These are phyloP conservation scores for Mythimna pallens DNA, from an alignment of 2,888 invertebrate species.

Conservation along the genomic window DNA sequence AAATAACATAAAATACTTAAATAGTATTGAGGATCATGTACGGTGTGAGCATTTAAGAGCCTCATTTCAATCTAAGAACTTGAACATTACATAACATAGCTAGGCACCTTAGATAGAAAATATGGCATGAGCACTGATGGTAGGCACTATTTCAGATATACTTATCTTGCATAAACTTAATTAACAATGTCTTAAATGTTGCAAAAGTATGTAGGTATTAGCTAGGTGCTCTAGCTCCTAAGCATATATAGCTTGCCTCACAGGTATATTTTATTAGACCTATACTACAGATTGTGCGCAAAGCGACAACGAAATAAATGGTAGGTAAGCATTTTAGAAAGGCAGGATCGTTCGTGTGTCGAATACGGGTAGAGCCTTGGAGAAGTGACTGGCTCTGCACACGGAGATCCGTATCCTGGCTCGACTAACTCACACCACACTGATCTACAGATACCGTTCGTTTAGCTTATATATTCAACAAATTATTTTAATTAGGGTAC, in stretches of 20 bases:
- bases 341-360: conserved; percentile 79
- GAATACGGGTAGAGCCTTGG: conserved; percentile 80
- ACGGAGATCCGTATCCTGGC: conserved; percentile 83
- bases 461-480: conserved; percentile 40
- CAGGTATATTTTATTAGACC: conserved; percentile 49
- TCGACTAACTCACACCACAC: conserved; percentile 54
- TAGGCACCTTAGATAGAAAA: background rate
- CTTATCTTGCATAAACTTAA: conserved; percentile 18
- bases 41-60: conserved; percentile 9
- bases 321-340: conserved; percentile 78
- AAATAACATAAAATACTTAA: background rate
- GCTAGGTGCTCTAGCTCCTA: background rate
- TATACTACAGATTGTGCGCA: conserved; percentile 56
- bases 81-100: conserved; percentile 29
- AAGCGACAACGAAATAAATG: conserved; percentile 62
- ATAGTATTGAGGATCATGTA: background rate
- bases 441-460: conserved; percentile 55
- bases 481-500: conserved; percentile 22
- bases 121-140: background rate
- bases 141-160: conserved; percentile 3
- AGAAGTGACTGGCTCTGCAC: conserved; percentile 80
- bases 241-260: conserved; percentile 11
- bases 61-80: conserved; percentile 17
- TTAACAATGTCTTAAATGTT: conserved; percentile 20
- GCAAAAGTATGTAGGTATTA: conserved; percentile 20